Conservation (phyloP, 2,113 vertebrate species). For the Marmota flaviventris region DNA sequence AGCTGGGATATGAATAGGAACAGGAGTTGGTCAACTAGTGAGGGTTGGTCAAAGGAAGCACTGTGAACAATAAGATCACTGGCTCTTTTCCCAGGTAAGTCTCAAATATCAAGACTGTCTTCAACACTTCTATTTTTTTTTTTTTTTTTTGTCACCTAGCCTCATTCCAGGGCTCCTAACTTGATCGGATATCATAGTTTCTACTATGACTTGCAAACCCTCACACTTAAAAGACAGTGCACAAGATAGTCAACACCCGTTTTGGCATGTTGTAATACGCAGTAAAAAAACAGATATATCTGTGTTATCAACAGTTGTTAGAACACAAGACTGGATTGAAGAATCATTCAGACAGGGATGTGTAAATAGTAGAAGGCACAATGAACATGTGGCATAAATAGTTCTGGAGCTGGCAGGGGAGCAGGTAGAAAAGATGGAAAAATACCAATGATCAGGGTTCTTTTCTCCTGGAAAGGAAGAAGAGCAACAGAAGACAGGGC, state of each 20-base stretch:
- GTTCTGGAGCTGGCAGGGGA: neutral
- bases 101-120: neutral
- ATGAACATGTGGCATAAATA: neutral
- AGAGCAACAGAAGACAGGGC: neutral
- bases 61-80: neutral
- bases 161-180: neutral
- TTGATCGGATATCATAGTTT: neutral
- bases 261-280: too few species aligned
- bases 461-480: neutral
- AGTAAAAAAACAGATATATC: neutral
- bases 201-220: neutral
- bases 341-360: neutral
- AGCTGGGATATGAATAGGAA: neutral
- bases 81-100: neutral
- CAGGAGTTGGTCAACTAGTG: too few species aligned
- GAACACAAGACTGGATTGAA: neutral
- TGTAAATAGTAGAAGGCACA: neutral
- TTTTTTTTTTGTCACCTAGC: too few species aligned
- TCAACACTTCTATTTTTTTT: neutral
- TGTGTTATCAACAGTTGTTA: neutral
- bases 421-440: neutral
- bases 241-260: fast-evolving
- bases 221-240: fast-evolving
- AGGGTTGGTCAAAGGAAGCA: neutral
- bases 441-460: neutral